A percentile compares a stretch with the other conserved stretches of the same genome.
phyloP scores from a whole-genome alignment of 2,797 vertebrate species.

The Anguilla anguilla region DNA sequence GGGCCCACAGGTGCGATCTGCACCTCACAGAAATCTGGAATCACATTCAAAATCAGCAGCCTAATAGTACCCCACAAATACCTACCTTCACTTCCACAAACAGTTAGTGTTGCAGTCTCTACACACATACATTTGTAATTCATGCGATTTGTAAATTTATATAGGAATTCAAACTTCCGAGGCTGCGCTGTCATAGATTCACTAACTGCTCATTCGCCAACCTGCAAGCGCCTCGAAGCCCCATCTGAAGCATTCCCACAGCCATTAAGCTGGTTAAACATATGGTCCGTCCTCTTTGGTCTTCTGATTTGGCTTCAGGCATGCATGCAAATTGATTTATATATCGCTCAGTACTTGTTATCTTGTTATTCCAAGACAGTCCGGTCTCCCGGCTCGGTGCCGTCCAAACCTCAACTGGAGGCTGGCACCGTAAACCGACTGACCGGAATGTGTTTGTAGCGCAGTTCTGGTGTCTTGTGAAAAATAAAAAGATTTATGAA shows the following conservation, averaged over 20 bases:
- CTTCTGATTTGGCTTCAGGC: slow-evolving; percentile 21
- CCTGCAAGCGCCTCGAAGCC: neutral
- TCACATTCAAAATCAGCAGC: neutral
- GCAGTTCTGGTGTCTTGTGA: neutral
- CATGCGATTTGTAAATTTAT: neutral
- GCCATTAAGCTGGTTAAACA: neutral
- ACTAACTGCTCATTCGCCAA: neutral
- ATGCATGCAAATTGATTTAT: slow-evolving; percentile 28
- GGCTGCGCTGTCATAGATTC: neutral
- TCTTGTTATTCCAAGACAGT: neutral
- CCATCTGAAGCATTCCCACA: neutral
- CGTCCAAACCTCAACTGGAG: slow-evolving; percentile 10
- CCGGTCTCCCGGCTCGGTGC: slow-evolving; percentile 2
- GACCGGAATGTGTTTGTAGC: neutral
- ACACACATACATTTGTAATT: neutral
- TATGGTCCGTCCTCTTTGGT: neutral
- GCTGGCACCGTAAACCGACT: neutral
- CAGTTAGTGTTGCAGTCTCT: too few species aligned
- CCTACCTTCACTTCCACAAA: too few species aligned
- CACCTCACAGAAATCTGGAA: neutral
- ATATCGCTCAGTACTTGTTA: slow-evolving; percentile 16
- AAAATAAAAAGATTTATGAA: neutral
- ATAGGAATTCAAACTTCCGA: neutral
- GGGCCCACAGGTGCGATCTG: neutral
- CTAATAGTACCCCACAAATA: neutral